Conservation (phyloP, 2,888 invertebrate species). For the Apoda limacodes region DNA sequence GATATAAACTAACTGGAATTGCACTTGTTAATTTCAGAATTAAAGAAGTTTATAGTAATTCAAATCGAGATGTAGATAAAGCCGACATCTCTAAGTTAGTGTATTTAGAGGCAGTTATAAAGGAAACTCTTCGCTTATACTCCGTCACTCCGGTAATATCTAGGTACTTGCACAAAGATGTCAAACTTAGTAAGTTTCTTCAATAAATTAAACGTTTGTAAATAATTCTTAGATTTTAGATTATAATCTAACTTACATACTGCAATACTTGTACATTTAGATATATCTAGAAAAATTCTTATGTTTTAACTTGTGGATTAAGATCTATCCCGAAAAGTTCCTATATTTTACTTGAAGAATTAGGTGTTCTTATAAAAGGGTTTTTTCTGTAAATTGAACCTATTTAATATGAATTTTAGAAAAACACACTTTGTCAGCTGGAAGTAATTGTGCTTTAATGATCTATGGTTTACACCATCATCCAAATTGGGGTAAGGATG, state of each 20-base stretch:
- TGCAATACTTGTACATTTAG: too few species aligned
- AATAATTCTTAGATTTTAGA: too few species aligned
- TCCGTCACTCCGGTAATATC: constrained; percentile 39
- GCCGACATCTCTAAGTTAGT: constrained; percentile 36
- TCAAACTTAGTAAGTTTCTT: constrained; percentile 44
- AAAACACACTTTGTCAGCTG: neutral
- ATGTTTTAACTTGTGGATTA: too few species aligned
- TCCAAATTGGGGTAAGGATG: neutral
- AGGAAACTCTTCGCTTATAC: constrained; percentile 42
- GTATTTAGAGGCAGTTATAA: constrained; percentile 46
- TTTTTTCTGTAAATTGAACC: too few species aligned
- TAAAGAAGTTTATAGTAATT: constrained; percentile 32
- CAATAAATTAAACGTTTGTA: too few species aligned
- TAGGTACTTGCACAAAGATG: constrained; percentile 33
- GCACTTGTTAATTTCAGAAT: constrained; percentile 32
- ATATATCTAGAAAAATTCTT: too few species aligned
- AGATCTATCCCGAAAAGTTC: too few species aligned
- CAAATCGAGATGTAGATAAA: constrained; percentile 38
- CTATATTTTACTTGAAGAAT: too few species aligned
- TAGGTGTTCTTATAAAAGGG: too few species aligned
- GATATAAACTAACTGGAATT: neutral
- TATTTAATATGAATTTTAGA: too few species aligned
- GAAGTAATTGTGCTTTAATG: constrained; percentile 14
- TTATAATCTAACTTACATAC: too few species aligned
- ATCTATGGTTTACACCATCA: constrained; percentile 8